Conservation (phyloP, 1,140 invertebrate species). For the Cheumatopsyche charites region DNA sequence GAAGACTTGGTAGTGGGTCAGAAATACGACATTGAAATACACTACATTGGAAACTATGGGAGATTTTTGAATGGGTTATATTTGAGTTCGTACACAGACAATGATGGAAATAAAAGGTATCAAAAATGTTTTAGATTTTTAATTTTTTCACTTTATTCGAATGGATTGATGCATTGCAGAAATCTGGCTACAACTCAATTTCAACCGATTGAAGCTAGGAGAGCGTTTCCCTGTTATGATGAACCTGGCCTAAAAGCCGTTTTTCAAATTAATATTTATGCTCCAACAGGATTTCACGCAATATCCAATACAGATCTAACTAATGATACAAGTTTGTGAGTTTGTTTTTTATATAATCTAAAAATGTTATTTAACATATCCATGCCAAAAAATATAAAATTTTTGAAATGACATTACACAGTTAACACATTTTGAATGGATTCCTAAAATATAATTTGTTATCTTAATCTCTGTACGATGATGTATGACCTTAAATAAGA, state of each 20-base stretch:
- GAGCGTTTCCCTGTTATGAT: conserved; percentile 89
- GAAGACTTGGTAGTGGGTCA: neutral
- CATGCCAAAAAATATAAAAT: too few species aligned
- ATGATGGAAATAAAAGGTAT: conserved; percentile 16
- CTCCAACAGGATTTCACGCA: conserved; percentile 57
- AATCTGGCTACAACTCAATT: conserved; percentile 80
- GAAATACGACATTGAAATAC: conserved; percentile 51
- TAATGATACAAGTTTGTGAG: conserved; percentile 55
- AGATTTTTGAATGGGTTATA: conserved; percentile 58
- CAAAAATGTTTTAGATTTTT: neutral
- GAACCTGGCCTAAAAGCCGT: conserved; percentile 88
- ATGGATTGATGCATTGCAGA: conserved; percentile 55
- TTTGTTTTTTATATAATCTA: too few species aligned
- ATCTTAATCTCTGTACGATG: too few species aligned
- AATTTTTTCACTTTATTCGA: neutral
- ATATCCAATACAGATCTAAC: conserved; percentile 31
- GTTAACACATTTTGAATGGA: too few species aligned
- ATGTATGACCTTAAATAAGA: too few species aligned
- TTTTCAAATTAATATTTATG: conserved; percentile 83
- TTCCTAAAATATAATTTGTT: too few species aligned
- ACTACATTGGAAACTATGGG: conserved; percentile 51
- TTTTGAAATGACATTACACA: too few species aligned
- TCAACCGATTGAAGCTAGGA: conserved; percentile 77
- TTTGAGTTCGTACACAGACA: conserved; percentile 52
- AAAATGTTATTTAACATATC: too few species aligned